Conservation (phyloP, 2,888 invertebrate species). For the Pyrrhosoma nymphula region DNA sequence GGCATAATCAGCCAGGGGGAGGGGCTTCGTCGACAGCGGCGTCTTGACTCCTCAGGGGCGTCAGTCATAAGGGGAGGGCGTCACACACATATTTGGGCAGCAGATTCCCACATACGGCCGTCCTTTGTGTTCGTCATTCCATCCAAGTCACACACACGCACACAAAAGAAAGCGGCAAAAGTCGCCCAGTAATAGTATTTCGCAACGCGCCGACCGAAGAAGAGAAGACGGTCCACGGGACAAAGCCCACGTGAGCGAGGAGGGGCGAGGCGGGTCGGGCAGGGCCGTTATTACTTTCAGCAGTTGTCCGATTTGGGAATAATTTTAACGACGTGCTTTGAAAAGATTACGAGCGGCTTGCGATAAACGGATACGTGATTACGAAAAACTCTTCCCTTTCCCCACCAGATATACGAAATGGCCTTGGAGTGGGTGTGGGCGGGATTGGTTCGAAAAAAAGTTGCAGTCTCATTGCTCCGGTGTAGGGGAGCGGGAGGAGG, state of each 20-base stretch:
- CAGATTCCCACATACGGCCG: not conserved
- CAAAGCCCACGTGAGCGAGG: too few relatives aligned
- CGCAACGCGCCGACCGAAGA: not conserved
- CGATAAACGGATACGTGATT: not conserved
- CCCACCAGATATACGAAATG: not conserved
- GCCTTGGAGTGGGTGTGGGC: not conserved
- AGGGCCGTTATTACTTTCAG: conserved; percentile 26
- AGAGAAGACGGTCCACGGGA: too few relatives aligned
- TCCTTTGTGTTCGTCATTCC: not conserved
- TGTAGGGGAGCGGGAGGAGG: not conserved
- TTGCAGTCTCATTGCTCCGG: conserved; percentile 39
- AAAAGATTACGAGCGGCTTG: not conserved
- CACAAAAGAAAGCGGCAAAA: conserved; percentile 10
- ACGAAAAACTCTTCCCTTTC: not conserved
- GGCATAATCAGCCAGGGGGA: not conserved
- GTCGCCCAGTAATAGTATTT: not conserved
- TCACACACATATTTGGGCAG: not conserved
- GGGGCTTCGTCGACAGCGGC: too few relatives aligned
- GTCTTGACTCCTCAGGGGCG: not conserved
- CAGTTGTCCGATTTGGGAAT: conserved; percentile 27
- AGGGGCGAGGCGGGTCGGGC: not conserved
- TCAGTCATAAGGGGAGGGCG: not conserved
- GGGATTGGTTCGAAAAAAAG: not conserved
- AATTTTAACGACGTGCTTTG: conserved; percentile 32
- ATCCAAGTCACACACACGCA: not conserved